These are phyloP conservation scores for Xestia sexstrigata DNA, from an alignment of 2,888 invertebrate species.

Conservation along the genomic window DNA sequence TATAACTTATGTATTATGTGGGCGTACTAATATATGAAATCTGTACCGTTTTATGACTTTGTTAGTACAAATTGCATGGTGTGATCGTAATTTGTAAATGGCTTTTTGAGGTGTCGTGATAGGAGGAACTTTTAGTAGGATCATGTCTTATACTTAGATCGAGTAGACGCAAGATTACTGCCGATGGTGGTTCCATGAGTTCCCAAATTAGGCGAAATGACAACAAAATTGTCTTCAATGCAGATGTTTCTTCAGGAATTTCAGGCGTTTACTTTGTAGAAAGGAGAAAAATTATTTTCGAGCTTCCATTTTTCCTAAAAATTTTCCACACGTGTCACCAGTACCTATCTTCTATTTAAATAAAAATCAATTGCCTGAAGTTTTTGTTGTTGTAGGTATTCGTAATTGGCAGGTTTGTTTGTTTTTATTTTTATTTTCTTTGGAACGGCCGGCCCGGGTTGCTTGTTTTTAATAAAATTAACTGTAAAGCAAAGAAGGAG, in stretches of 20 bases:
- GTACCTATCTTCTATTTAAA: not conserved
- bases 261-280: not conserved
- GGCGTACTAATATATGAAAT: conserved; percentile 54
- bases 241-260: not conserved
- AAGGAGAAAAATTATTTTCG: not conserved
- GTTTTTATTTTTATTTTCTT: not conserved
- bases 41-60: conserved; percentile 38
- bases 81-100: not conserved
- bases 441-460: not conserved
- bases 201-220: not conserved
- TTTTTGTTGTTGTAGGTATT: too few species aligned
- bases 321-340: not conserved
- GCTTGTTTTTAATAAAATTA: not conserved
- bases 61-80: conserved; percentile 36
- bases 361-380: not conserved
- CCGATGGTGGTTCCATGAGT: not conserved
- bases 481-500: not conserved
- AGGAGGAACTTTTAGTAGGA: not conserved
- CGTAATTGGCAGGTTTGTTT: not conserved
- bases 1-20: conserved; percentile 54
- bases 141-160: not conserved
- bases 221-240: not conserved
- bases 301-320: not conserved
- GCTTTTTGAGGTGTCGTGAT: not conserved
- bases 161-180: not conserved